Base-by-base conservation (phyloP, 2,888 invertebrate genomes). In the Hirtodrosophila confusa region DNA sequence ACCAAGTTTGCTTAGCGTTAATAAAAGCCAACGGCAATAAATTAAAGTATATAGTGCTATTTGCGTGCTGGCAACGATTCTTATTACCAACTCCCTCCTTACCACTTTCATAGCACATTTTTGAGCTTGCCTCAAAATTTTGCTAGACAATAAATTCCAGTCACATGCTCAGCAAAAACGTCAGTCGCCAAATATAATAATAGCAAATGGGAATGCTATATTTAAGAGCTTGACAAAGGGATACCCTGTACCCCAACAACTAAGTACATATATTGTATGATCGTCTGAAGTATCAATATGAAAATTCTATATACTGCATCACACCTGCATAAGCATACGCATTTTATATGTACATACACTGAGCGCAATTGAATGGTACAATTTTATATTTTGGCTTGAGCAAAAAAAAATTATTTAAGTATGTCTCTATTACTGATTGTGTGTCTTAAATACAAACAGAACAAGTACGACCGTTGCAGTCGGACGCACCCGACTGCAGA, bases 11-110 rank as follows among this genome's bases (percentile, higher is more conserved):
- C 61, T 49, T 43, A 48, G 55, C 47, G 33, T 45, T 65, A 47
- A 79, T 69, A 79, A 79, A 70, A 62, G 44, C 68, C 80, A 65
- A 60, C 41, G 72, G 56, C 62, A 63, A 73, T 75, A 78, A 75
- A 73, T 80, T 75, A 60, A 78, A 78, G 53, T 43, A 56, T 53
- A 75, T 69, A 73, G 43, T 51, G 61, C 48, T 56, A 68, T 65
- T 69, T 80, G 55, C 55, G 48, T 63, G 40, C 63, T 29, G 45
- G 12, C 41, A 50, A 31, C 43, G 51, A 65, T 36, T 58, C 40
- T 61, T 51, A 62, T 66, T 69, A 48, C 55, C 50, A 47, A 33
- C 62, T 50, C 37, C 24, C 12, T 49, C 48, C 11, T 12, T 23
- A 36, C 11, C 33, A 47, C 58, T 58, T 31, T 54, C 50, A 29